These are phyloP conservation scores for Latheticus oryzae DNA, from an alignment of 2,888 invertebrate genomes.

Conservation along the genomic window DNA sequence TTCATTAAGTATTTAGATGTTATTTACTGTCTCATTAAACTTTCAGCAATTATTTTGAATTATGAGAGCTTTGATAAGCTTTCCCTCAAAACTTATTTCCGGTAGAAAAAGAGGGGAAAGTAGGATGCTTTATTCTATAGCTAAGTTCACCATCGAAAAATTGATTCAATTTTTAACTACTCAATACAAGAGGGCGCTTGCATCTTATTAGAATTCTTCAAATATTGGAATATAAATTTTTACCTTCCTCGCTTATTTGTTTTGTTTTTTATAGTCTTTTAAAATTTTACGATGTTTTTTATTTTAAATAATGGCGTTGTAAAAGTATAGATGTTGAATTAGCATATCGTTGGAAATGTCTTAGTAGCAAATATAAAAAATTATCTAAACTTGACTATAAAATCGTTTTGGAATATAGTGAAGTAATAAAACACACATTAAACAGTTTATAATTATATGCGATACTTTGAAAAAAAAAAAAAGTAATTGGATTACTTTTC, in stretches of 20 bases:
- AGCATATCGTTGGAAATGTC: conserved; percentile 28
- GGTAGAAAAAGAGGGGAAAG: background rate
- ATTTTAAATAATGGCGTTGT: conserved; percentile 26
- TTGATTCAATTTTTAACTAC: background rate
- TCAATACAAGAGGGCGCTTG: background rate
- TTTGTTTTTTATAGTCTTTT: conserved; percentile 24
- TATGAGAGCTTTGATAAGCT: no score
- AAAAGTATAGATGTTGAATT: conserved; percentile 24
- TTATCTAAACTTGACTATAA: conserved; percentile 24
- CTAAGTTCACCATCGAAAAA: no score
- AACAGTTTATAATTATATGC: conserved; percentile 5
- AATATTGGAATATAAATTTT: background rate
- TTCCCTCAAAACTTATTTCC: conserved; percentile 30
- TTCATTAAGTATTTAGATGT: conserved; percentile 15
- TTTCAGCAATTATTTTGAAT: no score
- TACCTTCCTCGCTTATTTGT: conserved; percentile 17
- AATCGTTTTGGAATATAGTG: conserved; percentile 8
- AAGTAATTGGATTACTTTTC: no score
- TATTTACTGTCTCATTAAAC: conserved; percentile 5
- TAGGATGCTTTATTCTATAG: no score
- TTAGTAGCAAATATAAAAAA: conserved; percentile 17
- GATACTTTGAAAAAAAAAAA: background rate
- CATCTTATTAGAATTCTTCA: conserved; percentile 1
- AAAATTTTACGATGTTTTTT: conserved; percentile 28
- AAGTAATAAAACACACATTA: conserved; percentile 25